A percentile compares a stretch with the other conserved stretches of the same genome.
phyloP scores from a whole-genome alignment of 2,113 vertebrate species.

The Sterrhoptilus dennistouni region DNA sequence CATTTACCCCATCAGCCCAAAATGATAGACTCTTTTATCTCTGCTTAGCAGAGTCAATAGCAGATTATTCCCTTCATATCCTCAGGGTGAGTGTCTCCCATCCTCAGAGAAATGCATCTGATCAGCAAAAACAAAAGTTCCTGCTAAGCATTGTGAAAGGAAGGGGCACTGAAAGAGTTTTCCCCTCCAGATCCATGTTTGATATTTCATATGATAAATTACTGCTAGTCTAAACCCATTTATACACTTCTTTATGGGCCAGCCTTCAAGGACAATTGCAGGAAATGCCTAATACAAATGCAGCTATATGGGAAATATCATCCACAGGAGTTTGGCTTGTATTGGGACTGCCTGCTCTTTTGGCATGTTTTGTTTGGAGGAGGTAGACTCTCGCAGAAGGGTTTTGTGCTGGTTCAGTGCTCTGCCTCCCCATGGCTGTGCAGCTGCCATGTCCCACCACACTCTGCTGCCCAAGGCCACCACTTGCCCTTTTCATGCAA shows the following conservation, averaged over 20 bases:
- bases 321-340: not conserved
- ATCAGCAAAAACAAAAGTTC: not conserved
- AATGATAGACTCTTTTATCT: not conserved
- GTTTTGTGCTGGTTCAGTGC: accelerated
- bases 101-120: not conserved
- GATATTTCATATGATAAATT: not conserved
- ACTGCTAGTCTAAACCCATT: not conserved
- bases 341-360: not conserved
- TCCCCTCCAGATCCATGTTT: accelerated
- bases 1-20: not conserved
- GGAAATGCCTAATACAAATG: not conserved
- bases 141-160: not conserved
- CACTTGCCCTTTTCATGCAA: not conserved
- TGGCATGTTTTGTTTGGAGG: not conserved
- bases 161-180: not conserved
- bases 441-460: not conserved
- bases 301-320: not conserved
- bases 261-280: not conserved
- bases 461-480: not conserved
- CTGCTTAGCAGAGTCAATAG: not conserved
- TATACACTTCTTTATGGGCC: not conserved
- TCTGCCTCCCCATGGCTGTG: not conserved
- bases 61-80: not conserved
- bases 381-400: not conserved
- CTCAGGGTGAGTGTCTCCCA: not conserved